Evolutionary conservation across 2,888 invertebrate genomes (phyloP), one percentile per base, ranked within the genome.

Genomic region (Melanotus villosus): DNA sequence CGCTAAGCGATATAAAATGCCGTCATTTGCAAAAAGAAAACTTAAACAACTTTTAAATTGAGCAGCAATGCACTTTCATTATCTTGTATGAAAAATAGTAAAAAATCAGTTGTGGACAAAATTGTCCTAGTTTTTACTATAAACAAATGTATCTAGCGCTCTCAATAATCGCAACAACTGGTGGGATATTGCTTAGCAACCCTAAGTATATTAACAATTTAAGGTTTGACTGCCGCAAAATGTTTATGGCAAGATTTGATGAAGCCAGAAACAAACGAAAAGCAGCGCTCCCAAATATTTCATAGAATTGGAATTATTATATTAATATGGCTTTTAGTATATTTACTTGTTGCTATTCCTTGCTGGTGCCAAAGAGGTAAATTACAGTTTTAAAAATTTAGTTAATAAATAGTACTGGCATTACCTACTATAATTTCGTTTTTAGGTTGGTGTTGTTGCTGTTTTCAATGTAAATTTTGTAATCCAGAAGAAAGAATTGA

Each of bases 401-500:
- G 30, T 5, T 7, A 2, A 4, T 32, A 54, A 32, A 12, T 4
- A 5, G 6, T 10, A 54, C 12, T n/a, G n/a, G n/a, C n/a, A n/a
- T n/a, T n/a, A n/a, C n/a, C n/a, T n/a, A n/a, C n/a, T n/a, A n/a
- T n/a, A n/a, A n/a, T n/a, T n/a, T n/a, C n/a, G 19, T 7, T 57
- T 52, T 16, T 38, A 69, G 90, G 90, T 63, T 90, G 90, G 89
- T 90, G 90, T 73, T 91, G 88, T 65, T 88, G 87, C 68, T 87
- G 86, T 74, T 87, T 81, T 65, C 81, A 84, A 72, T 91, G 90
- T 74, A 87, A 87, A 73, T 84, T 87, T 72, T 91, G 89, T 76
- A 87, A 86, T 71, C 90, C 91, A 0, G 80, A 79, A 12, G 80
- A 85, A 77, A 85, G 85, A 58, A 90, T 91, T 68, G 83, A 86